Conservation (phyloP, 2,113 vertebrate genomes). For the Saccopteryx leptura region DNA sequence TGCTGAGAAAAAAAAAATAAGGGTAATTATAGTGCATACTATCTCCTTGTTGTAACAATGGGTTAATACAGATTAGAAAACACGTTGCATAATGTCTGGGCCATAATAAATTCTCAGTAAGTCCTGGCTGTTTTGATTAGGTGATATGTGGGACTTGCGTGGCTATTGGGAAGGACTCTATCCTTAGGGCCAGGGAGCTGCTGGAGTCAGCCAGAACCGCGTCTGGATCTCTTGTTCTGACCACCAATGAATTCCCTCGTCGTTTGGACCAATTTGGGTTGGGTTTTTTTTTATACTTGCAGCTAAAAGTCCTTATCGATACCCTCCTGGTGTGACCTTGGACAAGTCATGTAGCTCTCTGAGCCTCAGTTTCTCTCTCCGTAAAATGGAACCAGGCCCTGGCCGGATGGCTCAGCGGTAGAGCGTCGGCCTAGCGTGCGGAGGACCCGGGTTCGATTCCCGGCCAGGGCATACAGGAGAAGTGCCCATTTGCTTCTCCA, state of each 20-base stretch:
- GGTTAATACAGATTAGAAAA: not conserved
- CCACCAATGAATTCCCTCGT: not conserved
- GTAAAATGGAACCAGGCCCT: not conserved
- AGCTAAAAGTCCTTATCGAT: not conserved
- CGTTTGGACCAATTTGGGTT: not conserved
- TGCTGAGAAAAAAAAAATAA: not conserved
- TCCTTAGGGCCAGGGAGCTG: not conserved
- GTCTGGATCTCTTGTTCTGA: not conserved
- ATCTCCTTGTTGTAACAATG: not conserved
- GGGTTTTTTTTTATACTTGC: not conserved
- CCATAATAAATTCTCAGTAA: not conserved
- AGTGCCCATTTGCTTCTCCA: too few relatives aligned
- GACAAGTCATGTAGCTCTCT: not conserved
- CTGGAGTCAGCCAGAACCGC: not conserved
- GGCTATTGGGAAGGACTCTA: not conserved
- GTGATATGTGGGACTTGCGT: not conserved
- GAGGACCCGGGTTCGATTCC: too few relatives aligned
- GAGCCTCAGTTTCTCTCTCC: not conserved
- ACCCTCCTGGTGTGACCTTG: not conserved
- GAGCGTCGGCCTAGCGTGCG: too few relatives aligned
- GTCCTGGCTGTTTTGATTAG: not conserved
- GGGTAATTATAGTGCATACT: not conserved
- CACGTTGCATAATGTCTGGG: not conserved
- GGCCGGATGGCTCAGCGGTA: too few relatives aligned
- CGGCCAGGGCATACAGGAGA: too few relatives aligned